These are phyloP conservation scores for Zoanthus sansibaricus DNA, from an alignment of 92 coral and sea anemone genomes.

Conservation along the genomic window DNA sequence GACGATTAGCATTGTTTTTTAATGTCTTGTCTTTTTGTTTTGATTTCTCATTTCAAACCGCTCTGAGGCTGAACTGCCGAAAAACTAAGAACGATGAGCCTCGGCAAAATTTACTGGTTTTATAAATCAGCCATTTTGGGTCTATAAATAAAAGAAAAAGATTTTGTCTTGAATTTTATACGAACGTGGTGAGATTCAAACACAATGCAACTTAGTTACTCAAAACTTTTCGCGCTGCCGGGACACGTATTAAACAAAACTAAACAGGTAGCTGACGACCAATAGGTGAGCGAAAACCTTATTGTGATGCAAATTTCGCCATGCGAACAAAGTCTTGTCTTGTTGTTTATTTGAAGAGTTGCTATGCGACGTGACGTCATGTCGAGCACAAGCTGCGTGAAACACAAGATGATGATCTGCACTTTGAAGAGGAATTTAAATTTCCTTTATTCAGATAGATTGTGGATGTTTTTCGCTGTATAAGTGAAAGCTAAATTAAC, in stretches of 20 bases:
- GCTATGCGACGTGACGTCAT: constrained; percentile 81
- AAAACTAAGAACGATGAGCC: too few species aligned
- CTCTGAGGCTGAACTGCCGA: too few species aligned
- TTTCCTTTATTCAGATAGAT: not conserved
- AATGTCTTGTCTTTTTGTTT: too few species aligned
- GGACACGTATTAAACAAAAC: constrained; percentile 56
- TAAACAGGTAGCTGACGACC: constrained; percentile 27
- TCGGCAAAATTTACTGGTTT: too few species aligned
- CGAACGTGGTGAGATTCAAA: too few species aligned
- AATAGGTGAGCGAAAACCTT: constrained; percentile 7
- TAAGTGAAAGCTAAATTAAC: not conserved
- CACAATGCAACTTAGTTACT: constrained; percentile 47
- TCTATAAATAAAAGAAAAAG: too few species aligned
- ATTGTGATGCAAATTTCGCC: constrained; percentile 32
- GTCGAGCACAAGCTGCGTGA: constrained; percentile 45
- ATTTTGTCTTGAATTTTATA: too few species aligned
- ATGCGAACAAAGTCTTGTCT: constrained; percentile 32
- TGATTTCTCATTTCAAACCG: too few species aligned
- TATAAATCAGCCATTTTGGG: too few species aligned
- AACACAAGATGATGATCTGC: not conserved
- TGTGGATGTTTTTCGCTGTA: not conserved
- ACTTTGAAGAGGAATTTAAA: not conserved
- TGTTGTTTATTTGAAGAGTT: constrained; percentile 78
- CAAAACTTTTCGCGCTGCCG: constrained; percentile 58
- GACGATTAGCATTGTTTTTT: too few species aligned